Percentiles rank a stretch among this genome's conserved stretches.
Evolutionary conservation across 2,888 invertebrate species (phyloP).

Genomic region (Ophion obscuratus): DNA sequence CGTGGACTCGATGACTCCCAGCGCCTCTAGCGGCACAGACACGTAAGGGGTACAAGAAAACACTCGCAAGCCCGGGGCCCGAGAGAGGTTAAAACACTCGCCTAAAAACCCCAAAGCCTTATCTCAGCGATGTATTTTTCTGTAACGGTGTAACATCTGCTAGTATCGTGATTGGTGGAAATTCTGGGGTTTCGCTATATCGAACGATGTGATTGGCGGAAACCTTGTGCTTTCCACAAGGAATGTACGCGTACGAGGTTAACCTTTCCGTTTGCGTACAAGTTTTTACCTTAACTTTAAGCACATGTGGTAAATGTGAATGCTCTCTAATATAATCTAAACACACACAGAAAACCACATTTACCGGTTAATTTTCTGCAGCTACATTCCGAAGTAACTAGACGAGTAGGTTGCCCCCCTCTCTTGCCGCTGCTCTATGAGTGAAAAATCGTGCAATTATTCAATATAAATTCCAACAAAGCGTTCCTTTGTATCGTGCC

Average conservation of each 20-base stretch:
- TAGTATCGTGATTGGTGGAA: neutral
- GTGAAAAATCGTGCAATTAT: constrained; percentile 24
- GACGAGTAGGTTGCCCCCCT: neutral
- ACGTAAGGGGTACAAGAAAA: too few species aligned
- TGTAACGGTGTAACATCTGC: neutral
- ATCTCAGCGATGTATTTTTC: neutral
- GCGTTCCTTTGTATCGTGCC: neutral
- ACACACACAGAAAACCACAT: neutral
- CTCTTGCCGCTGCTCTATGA: neutral
- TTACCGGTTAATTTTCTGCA: neutral
- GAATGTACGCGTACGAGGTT: neutral
- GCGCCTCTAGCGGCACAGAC: too few species aligned
- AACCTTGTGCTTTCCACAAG: neutral
- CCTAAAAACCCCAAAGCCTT: neutral
- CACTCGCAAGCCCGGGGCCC: too few species aligned
- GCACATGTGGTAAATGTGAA: too few species aligned
- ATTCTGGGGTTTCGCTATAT: neutral
- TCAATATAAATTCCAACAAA: constrained; percentile 25
- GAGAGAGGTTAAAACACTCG: too few species aligned
- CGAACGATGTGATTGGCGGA: neutral
- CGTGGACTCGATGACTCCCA: too few species aligned
- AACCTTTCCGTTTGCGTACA: neutral
- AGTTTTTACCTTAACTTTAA: too few species aligned
- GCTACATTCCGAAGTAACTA: neutral
- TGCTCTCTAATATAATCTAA: too few species aligned